Evolutionary conservation across 1,140 invertebrate genomes (phyloP), one percentile per base, ranked within the genome.

Genomic region (Psix sp.): DNA sequence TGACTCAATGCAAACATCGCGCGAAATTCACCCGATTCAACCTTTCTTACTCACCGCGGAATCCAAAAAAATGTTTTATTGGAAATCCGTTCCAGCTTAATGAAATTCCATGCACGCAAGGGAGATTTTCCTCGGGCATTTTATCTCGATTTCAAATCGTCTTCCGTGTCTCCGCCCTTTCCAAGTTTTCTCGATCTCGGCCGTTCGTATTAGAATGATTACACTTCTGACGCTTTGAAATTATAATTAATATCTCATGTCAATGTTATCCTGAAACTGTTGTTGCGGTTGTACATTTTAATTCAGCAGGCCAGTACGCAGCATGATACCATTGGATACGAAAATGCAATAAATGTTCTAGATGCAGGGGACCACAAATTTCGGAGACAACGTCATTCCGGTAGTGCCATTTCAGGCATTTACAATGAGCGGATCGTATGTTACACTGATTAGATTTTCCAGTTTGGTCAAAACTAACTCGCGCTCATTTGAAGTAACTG

Each of bases 101-200:
- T 75, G 73, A 75, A 75, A 75, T 75, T 75, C 73, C 73, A 62
- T 24, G 48, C 65, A 65, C 48, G 65, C 52, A 42, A 63, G 57
- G 26, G 73, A 70, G 65, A 68, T 67, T 68, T 75, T 75, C 65
- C 73, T 68, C 56, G 60, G 56, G 40, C 54, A 52, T 75, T 75
- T 74, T 65, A 67, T 74, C 57, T 74, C 71, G 59, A 42, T 56
- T 43, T 57, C 17, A 62, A 52, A 68, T 75, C 65, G 66, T 60
- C 60, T 63, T 75, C 43, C 36, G 39, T 49, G 66, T 75, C 46
- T 29, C 65, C 73, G 73, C 73, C 73, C 39, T 75, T 75, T 75
- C 33, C 73, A 59, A 16, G 73, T 75, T 65, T 39, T 14, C 33
- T 39, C 16, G 60, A 63, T 40, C 33, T 18, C 5, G 13, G 43